A percentile compares a stretch with the other conserved stretches of the same genome.
These are phyloP conservation scores for Himalopsyche kuldschensis DNA, from an alignment of 2,888 invertebrate species.

Conservation along the genomic window DNA sequence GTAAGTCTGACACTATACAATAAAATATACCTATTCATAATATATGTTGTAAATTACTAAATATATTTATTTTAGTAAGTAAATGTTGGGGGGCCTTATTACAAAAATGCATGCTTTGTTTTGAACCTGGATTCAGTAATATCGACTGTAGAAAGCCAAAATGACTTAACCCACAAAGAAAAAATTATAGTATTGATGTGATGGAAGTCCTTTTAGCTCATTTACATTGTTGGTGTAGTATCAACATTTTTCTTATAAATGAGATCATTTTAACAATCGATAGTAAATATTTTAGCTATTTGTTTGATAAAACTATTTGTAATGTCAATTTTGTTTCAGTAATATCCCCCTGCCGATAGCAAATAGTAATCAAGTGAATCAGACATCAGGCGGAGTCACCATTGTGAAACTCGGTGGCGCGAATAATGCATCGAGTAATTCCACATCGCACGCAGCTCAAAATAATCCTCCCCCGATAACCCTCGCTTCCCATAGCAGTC, in stretches of 20 bases:
- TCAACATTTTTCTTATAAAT: background rate
- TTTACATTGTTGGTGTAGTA: background rate
- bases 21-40: too few species aligned
- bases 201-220: too few species aligned
- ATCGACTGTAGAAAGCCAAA: too few species aligned
- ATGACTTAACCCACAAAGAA: too few species aligned
- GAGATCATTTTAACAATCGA: background rate
- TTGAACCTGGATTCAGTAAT: too few species aligned
- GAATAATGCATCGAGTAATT: conserved; percentile 36
- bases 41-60: too few species aligned
- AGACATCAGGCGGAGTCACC: conserved; percentile 75
- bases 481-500: conserved; percentile 38
- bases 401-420: conserved; percentile 74
- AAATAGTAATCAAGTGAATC: conserved; percentile 63
- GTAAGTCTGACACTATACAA: conserved; percentile 34
- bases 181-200: too few species aligned
- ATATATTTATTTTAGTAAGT: too few species aligned
- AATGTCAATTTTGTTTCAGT: conserved; percentile 15
- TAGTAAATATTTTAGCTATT: background rate
- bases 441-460: conserved; percentile 39
- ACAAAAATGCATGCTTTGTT: too few species aligned
- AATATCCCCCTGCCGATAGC: conserved; percentile 25
- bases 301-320: background rate
- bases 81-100: too few species aligned
- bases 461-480: conserved; percentile 36